These are phyloP conservation scores for Poecilia latipinna DNA, from an alignment of 2,113 vertebrate genomes.

Conservation along the genomic window DNA sequence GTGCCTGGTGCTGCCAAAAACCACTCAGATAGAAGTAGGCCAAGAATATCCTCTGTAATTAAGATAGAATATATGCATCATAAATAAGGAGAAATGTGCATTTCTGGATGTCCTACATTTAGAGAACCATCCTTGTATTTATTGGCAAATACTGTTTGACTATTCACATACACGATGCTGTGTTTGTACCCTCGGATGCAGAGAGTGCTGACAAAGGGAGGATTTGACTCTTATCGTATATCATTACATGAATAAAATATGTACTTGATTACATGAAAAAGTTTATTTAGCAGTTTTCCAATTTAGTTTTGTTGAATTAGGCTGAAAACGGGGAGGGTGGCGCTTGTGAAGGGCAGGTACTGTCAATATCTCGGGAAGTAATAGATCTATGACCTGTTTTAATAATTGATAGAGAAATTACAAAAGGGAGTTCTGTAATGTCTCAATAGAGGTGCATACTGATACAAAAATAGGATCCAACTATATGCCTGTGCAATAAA, in stretches of 20 bases:
- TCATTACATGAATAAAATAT: conserved; percentile 78
- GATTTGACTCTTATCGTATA: conserved; percentile 61
- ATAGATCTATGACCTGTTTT: conserved; percentile 50
- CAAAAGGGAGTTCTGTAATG: conserved; percentile 37
- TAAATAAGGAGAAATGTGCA: conserved; percentile 30
- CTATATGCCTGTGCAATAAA: not conserved
- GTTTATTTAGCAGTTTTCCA: conserved; percentile 67
- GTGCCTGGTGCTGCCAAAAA: not conserved
- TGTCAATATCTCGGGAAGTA: conserved; percentile 53
- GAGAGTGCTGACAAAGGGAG: conserved; percentile 57
- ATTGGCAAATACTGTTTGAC: conserved; percentile 47
- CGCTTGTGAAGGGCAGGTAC: conserved; percentile 10
- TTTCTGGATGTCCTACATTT: conserved; percentile 47
- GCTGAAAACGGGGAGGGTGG: conserved; percentile 5
- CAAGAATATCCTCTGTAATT: conserved; percentile 40
- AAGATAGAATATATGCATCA: conserved; percentile 46
- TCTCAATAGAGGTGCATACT: conserved; percentile 13
- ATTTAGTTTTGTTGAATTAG: conserved; percentile 59
- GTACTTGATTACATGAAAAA: conserved; percentile 66
- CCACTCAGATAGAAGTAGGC: conserved; percentile 33
- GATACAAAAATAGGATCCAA: not conserved
- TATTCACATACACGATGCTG: conserved; percentile 50
- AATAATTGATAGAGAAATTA: conserved; percentile 53
- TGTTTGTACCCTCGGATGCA: conserved; percentile 42
- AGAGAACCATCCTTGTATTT: conserved; percentile 37